Conservation (phyloP, 30 jellyfish, hydroid and myxozoan genomes). For the Aurelia sp. region DNA sequence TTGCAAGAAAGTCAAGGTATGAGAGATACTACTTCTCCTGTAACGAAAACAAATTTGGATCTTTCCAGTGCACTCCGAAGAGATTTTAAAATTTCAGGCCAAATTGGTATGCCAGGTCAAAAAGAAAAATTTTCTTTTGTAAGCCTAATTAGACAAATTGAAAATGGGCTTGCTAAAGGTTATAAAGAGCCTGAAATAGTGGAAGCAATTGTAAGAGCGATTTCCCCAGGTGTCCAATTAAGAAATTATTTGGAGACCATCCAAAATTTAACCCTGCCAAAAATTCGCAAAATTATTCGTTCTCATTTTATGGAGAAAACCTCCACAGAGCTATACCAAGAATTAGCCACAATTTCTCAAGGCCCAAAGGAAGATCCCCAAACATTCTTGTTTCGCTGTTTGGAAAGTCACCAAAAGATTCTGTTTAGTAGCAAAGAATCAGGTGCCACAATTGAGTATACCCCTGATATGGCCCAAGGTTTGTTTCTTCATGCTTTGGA, state of each 20-base stretch:
- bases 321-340: slow-evolving; percentile 35
- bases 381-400: slow-evolving; percentile 19
- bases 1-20: too few species aligned
- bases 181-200: too few species aligned
- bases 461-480: slow-evolving; percentile 50
- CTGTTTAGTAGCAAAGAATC: slow-evolving; percentile 27
- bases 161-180: too few species aligned
- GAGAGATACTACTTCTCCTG: too few species aligned
- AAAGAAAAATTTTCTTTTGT: too few species aligned
- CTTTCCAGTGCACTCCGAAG: too few species aligned
- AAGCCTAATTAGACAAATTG: too few species aligned
- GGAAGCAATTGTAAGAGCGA: slow-evolving; percentile 16
- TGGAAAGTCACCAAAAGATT: neutral
- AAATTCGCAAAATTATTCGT: slow-evolving; percentile 10
- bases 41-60: too few species aligned
- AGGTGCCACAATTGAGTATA: slow-evolving; percentile 39
- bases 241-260: slow-evolving; percentile 38
- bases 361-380: slow-evolving; percentile 17
- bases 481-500: slow-evolving; percentile 47
- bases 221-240: slow-evolving; percentile 29
- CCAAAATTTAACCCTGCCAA: slow-evolving; percentile 3
- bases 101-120: too few species aligned
- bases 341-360: slow-evolving; percentile 30
- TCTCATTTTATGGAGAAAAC: slow-evolving; percentile 30
- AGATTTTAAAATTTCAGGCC: too few species aligned